Evolutionary conservation across 1,140 invertebrate genomes (phyloP).

Genomic region (Eriosoma lanigerum): DNA sequence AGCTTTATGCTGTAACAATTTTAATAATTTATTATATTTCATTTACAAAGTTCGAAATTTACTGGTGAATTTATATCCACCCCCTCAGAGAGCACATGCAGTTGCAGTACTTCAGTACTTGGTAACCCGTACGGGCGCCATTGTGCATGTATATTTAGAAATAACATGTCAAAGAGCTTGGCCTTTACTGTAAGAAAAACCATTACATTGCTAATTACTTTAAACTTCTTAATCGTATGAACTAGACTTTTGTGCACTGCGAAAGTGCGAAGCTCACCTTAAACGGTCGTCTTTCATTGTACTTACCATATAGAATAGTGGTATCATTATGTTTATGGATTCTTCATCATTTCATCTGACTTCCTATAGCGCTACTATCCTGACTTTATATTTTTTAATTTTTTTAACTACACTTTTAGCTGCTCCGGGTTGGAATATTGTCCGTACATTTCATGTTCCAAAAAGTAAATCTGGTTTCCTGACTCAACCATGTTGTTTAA

Average conservation of each 20-base stretch:
- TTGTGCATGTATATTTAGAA: not conserved
- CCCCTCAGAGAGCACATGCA: too few relatives aligned
- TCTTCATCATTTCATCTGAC: not conserved
- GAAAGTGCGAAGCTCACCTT: not conserved
- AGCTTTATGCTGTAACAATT: too few relatives aligned
- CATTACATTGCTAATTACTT: not conserved
- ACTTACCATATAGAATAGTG: slow-evolving; percentile 15
- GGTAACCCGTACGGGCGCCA: too few relatives aligned
- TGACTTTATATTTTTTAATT: slow-evolving; percentile 8
- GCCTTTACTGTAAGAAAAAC: not conserved
- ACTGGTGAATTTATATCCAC: too few relatives aligned
- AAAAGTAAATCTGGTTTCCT: too few relatives aligned
- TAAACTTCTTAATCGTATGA: not conserved
- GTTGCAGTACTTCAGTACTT: too few relatives aligned
- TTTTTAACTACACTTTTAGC: too few relatives aligned
- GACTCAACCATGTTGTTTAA: too few relatives aligned
- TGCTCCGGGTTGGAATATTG: too few relatives aligned
- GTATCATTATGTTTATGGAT: slow-evolving; percentile 14
- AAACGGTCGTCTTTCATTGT: not conserved
- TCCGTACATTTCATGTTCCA: too few relatives aligned
- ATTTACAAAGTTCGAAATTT: too few relatives aligned
- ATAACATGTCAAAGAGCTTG: not conserved
- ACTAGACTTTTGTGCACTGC: slow-evolving; percentile 11
- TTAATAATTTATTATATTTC: too few relatives aligned
- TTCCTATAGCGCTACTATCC: not conserved